Evolutionary conservation across 2,888 invertebrate species (phyloP).

Genomic region (Heteromurus nitidus): DNA sequence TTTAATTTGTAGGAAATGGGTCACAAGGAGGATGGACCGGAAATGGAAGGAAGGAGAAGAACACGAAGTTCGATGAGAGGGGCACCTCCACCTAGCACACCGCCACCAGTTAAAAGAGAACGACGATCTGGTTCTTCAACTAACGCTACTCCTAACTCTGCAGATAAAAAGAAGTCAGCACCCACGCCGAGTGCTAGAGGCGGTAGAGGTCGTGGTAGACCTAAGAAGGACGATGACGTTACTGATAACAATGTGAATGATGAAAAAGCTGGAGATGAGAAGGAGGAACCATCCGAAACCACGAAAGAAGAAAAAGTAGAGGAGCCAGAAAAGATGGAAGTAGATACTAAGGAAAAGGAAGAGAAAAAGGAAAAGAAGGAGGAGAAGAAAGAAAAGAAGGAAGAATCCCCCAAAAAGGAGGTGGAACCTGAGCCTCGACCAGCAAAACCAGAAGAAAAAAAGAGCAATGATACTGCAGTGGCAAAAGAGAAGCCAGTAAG

Average conservation of each 20-base stretch:
- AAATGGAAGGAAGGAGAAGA: constrained; percentile 70
- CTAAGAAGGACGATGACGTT: constrained; percentile 65
- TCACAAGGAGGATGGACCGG: constrained; percentile 68
- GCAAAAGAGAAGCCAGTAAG: constrained; percentile 39
- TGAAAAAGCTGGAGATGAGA: constrained; percentile 55
- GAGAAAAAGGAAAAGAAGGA: constrained; percentile 31
- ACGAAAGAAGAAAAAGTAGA: constrained; percentile 45
- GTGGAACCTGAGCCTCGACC: constrained; percentile 10
- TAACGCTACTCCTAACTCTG: constrained; percentile 57
- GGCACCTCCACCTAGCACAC: constrained; percentile 69
- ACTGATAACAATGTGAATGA: constrained; percentile 65
- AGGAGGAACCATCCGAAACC: constrained; percentile 46
- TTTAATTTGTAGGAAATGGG: constrained; percentile 71
- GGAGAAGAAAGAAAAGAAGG: constrained; percentile 8
- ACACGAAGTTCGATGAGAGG: constrained; percentile 72
- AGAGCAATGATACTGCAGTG: constrained; percentile 37
- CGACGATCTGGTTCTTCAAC: constrained; percentile 66
- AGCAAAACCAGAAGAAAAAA: constrained; percentile 37
- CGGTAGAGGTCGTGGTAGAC: constrained; percentile 63
- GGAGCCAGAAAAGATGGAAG: constrained; percentile 56
- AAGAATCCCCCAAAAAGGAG: constrained; percentile 1
- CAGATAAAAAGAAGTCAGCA: constrained; percentile 62
- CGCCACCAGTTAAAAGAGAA: constrained; percentile 71
- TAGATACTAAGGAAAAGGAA: constrained; percentile 38
- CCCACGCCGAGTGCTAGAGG: constrained; percentile 57